Percentiles rank a stretch among this genome's conserved stretches.
Evolutionary conservation across 1,140 invertebrate genomes (phyloP).

Genomic region (Prorops nasuta): DNA sequence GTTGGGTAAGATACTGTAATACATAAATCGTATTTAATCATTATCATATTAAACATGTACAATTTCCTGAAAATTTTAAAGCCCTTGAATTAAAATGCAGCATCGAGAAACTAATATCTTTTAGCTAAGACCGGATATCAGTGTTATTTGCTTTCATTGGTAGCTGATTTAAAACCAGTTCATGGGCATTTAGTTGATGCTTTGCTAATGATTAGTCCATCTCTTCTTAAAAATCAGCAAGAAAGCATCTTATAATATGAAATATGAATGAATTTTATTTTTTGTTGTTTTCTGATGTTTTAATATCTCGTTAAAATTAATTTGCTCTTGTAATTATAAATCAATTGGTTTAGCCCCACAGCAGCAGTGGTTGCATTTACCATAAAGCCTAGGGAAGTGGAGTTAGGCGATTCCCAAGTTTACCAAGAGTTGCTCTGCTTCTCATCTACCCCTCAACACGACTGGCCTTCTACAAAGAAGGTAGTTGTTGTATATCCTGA

Average conservation of each 20-base stretch:
- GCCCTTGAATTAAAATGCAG: too few species aligned
- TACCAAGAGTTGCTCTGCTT: slow-evolving; percentile 57
- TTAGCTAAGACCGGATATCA: too few species aligned
- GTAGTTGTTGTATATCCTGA: slow-evolving; percentile 29
- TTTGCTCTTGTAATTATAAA: too few species aligned
- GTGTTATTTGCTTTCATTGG: too few species aligned
- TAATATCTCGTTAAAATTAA: slow-evolving; percentile 27
- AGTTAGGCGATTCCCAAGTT: slow-evolving; percentile 54
- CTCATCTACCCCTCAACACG: slow-evolving; percentile 50
- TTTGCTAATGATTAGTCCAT: too few species aligned
- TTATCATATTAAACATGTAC: neutral
- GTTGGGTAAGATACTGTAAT: slow-evolving; percentile 49
- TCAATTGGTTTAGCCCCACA: slow-evolving; percentile 49
- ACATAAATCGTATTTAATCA: slow-evolving; percentile 8
- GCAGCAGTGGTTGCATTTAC: slow-evolving; percentile 52
- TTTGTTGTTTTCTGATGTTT: neutral
- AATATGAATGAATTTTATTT: too few species aligned
- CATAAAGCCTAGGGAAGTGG: slow-evolving; percentile 53
- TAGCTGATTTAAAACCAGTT: too few species aligned
- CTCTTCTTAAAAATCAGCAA: too few species aligned
- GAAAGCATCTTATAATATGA: too few species aligned
- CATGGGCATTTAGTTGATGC: too few species aligned
- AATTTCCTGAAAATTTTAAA: too few species aligned
- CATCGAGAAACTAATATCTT: too few species aligned
- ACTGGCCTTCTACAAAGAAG: slow-evolving; percentile 52